Base-by-base conservation (phyloP, 1,140 invertebrate species). In the Leptinotarsa texana region DNA sequence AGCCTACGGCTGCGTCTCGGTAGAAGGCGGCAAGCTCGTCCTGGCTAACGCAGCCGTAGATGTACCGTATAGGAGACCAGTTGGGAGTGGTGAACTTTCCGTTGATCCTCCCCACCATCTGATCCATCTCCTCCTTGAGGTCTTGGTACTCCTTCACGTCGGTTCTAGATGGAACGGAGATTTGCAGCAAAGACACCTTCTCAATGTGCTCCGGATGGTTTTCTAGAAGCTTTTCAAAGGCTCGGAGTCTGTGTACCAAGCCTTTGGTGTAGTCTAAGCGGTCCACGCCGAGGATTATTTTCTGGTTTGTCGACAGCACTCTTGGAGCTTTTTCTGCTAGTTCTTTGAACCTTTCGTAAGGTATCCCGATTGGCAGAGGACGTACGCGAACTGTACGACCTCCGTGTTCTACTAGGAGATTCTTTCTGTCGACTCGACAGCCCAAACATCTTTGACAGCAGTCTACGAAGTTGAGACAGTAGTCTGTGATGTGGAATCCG, bases 181-280 rank as follows among this genome's bases (percentile, higher is more conserved):
- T 94, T 86, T 96, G 94, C 1, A 96, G 83, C 72, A 96, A 83
- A 13, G 93, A 92, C 3, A 95, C 93, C 83, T 96, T 92, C 83
- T 94, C 94, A 72, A 91, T 91, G 82, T 95, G 93, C 83, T 96
- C 92, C 0, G 95, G 95, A 85, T 96, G 91, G 79, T 93, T 95
- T 75, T 95, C 92, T 21, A 97, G 84, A 48, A 97, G 86, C 75
- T 91, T 89, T 84, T 96, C 94, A 79, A 96, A 96, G 1, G 94
- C 93, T 86, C 91, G 91, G 4, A 97, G 86, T 75, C 95, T 90
- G 80, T 96, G 91, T 2, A 95, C 93, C 68, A 97, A 86, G 4
- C 95, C 95, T 88, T 97, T 97, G 3, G 95, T 96, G 81, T 97
- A 97, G 85, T 97, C 95, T 65, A 97, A 87, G 73, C 95, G 90